These are phyloP conservation scores for Tuberolachnus salignus DNA, from an alignment of 2,888 invertebrate species.

Conservation along the genomic window DNA sequence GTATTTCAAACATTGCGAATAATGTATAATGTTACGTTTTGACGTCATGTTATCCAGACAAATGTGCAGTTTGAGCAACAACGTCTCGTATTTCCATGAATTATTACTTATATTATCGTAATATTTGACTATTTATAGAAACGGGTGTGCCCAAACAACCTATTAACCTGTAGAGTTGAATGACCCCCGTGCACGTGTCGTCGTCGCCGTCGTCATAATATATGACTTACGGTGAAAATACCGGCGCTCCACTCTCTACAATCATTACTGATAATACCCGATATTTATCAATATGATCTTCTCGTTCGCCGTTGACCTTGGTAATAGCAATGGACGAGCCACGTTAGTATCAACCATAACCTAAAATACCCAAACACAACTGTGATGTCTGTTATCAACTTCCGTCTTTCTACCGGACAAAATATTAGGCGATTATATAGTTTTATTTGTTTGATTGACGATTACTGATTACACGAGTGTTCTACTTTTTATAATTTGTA, in stretches of 20 bases:
- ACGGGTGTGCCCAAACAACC: not conserved
- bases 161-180: constrained; percentile 24
- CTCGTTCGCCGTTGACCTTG: constrained; percentile 5
- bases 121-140: not conserved
- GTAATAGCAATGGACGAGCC: not conserved
- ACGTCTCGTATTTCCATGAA: too few relatives aligned
- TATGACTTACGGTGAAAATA: not conserved
- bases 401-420: constrained; percentile 2
- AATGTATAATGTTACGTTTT: too few relatives aligned
- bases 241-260: too few relatives aligned
- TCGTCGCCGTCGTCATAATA: too few relatives aligned
- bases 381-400: constrained; percentile 30
- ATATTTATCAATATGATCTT: not conserved
- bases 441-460: constrained; percentile 11
- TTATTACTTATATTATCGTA: too few relatives aligned
- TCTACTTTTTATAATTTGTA: constrained; percentile 18
- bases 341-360: constrained; percentile 27
- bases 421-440: constrained; percentile 5
- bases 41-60: too few relatives aligned
- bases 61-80: too few relatives aligned
- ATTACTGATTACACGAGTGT: not conserved
- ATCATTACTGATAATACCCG: not conserved
- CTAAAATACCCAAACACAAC: constrained; percentile 7
- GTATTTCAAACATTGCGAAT: too few relatives aligned
- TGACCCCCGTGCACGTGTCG: constrained; percentile 25